Evolutionary conservation across 2,113 vertebrate species (phyloP).

Genomic region (Amazona guildingii): DNA sequence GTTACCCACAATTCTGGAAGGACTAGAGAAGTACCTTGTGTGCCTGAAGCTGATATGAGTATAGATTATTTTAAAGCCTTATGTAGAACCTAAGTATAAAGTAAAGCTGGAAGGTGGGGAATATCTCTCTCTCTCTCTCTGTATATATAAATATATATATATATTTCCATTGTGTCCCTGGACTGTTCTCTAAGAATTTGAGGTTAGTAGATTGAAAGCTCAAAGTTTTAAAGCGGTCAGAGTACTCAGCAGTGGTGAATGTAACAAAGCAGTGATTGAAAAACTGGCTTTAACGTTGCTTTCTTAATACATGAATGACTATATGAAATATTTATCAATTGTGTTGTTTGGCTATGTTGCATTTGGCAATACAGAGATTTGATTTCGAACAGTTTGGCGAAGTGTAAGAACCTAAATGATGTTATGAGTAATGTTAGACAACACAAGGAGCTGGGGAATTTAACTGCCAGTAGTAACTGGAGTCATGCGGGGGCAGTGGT

Average conservation of each 20-base stretch:
- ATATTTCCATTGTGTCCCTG: not conserved
- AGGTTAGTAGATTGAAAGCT: not conserved
- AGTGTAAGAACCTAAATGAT: not conserved
- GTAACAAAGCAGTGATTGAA: not conserved
- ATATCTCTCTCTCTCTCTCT: too few species aligned
- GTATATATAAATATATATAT: not conserved
- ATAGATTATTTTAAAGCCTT: not conserved
- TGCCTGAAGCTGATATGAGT: not conserved
- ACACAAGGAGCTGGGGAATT: not conserved
- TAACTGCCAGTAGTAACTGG: not conserved
- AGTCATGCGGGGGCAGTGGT: not conserved
- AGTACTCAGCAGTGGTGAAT: not conserved
- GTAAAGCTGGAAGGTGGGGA: not conserved
- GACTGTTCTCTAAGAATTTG: not conserved
- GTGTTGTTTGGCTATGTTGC: not conserved
- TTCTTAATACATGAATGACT: not conserved
- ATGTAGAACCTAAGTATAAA: not conserved
- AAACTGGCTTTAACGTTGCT: not conserved
- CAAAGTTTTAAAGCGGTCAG: not conserved
- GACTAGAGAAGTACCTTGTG: not conserved
- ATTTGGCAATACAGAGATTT: not conserved
- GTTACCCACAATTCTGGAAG: not conserved
- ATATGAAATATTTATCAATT: accelerated
- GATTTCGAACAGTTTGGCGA: not conserved
- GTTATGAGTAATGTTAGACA: not conserved